These are phyloP conservation scores for Rhaphigaster nebulosa DNA, from an alignment of 2,888 invertebrate species.

Conservation along the genomic window DNA sequence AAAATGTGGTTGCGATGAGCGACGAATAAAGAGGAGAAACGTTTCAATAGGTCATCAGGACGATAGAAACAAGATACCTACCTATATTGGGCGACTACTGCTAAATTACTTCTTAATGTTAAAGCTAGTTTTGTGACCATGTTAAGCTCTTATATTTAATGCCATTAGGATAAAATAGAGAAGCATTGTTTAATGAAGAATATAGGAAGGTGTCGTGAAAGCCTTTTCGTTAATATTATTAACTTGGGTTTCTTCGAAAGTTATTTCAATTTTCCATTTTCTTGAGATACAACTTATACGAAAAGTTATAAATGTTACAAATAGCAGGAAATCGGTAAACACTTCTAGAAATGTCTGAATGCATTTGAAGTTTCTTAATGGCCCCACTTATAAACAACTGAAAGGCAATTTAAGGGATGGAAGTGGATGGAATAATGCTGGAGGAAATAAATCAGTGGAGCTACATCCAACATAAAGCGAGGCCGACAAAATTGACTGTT, in stretches of 20 bases:
- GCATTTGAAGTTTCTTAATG: conserved; percentile 7
- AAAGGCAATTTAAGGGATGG: conserved; percentile 36
- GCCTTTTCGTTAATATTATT: background rate
- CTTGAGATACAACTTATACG: background rate
- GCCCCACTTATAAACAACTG: conserved; percentile 19
- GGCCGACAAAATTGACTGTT: background rate
- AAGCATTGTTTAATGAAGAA: no score
- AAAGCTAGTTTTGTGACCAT: no score
- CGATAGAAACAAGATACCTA: no score
- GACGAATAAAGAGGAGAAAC: no score
- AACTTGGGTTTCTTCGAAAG: background rate
- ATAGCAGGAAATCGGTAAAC: conserved; percentile 24
- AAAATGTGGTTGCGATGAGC: no score
- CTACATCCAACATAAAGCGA: conserved; percentile 23
- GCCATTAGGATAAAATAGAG: no score
- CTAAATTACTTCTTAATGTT: no score
- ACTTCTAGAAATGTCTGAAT: conserved; percentile 5
- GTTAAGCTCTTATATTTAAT: no score
- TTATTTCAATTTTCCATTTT: background rate
- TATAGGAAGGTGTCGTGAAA: no score
- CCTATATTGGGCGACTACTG: no score
- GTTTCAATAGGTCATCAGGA: no score
- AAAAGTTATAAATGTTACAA: conserved; percentile 9
- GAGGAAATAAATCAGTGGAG: conserved; percentile 29
- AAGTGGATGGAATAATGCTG: conserved; percentile 30